Conservation (phyloP, 2,797 vertebrate genomes). For the Setipinna tenuifilis region DNA sequence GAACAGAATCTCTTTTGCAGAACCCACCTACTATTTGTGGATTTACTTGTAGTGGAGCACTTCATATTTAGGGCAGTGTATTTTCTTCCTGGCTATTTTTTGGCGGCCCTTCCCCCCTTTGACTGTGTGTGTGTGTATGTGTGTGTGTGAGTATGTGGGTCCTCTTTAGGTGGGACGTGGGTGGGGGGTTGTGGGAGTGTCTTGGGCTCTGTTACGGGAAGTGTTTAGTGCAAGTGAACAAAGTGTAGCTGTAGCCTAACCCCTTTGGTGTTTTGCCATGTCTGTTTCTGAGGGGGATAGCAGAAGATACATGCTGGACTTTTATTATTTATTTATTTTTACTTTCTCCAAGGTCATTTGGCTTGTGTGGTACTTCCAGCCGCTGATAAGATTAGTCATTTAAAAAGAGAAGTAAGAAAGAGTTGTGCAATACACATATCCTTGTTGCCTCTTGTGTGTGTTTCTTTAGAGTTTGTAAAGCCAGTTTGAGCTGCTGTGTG, state of each 20-base stretch:
- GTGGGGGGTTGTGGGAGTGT: constrained; percentile 4
- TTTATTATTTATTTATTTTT: neutral
- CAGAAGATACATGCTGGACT: neutral
- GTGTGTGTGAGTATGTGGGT: neutral
- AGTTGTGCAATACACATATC: neutral
- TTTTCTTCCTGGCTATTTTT: constrained; percentile 11
- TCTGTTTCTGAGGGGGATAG: neutral
- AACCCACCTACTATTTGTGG: neutral
- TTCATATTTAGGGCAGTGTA: constrained; percentile 11
- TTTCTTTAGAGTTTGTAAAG: neutral
- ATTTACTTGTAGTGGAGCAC: neutral
- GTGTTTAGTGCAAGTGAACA: constrained; percentile 4
- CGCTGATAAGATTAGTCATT: neutral
- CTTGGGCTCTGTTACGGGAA: constrained; percentile 4
- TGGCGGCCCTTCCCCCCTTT: constrained; percentile 9
- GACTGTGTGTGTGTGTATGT: neutral
- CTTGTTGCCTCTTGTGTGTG: neutral
- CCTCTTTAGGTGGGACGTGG: constrained; percentile 3
- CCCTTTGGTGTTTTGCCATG: neutral
- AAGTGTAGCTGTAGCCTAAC: neutral
- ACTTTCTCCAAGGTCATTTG: neutral
- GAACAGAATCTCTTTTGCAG: neutral
- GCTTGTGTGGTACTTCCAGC: neutral
- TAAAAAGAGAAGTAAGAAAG: neutral
- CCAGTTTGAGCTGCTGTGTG: neutral